Conservation (phyloP, 1,140 invertebrate species). For the Drosophila takahashii region DNA sequence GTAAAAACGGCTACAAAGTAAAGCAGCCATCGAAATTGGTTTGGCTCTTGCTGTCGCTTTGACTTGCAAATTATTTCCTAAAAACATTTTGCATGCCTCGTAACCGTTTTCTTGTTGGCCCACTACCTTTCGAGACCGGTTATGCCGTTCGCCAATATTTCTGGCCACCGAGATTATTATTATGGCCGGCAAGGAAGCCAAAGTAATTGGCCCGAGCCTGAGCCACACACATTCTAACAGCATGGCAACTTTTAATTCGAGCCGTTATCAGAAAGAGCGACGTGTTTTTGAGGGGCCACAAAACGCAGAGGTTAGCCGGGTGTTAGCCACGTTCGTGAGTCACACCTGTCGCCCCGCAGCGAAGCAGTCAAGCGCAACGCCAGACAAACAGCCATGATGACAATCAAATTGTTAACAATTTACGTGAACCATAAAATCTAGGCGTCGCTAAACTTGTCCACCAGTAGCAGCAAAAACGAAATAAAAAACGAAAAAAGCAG, state of each 20-base stretch:
- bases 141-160: constrained; percentile 42
- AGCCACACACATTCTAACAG: constrained; percentile 21
- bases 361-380: constrained; percentile 52
- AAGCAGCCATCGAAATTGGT: constrained; percentile 61
- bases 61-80: constrained; percentile 78
- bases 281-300: constrained; percentile 66
- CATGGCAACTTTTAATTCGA: constrained; percentile 33
- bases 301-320: constrained; percentile 72
- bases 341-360: constrained; percentile 62
- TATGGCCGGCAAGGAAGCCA: constrained; percentile 59
- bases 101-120: constrained; percentile 55
- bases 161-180: constrained; percentile 30
- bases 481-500: not conserved
- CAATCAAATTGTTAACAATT: constrained; percentile 64
- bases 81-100: constrained; percentile 60
- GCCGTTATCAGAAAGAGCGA: constrained; percentile 53
- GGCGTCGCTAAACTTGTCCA: constrained; percentile 40
- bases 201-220: constrained; percentile 44
- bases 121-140: constrained; percentile 58
- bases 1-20: constrained; percentile 25
- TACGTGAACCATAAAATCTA: constrained; percentile 65
- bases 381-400: constrained; percentile 53
- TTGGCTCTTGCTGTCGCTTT: constrained; percentile 44
- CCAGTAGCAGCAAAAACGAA: not conserved
- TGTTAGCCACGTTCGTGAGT: constrained; percentile 72